Percentiles rank a stretch among this genome's conserved stretches.
Conservation (phyloP, 2,888 invertebrate genomes). For the Enchytraeus crypticus region DNA sequence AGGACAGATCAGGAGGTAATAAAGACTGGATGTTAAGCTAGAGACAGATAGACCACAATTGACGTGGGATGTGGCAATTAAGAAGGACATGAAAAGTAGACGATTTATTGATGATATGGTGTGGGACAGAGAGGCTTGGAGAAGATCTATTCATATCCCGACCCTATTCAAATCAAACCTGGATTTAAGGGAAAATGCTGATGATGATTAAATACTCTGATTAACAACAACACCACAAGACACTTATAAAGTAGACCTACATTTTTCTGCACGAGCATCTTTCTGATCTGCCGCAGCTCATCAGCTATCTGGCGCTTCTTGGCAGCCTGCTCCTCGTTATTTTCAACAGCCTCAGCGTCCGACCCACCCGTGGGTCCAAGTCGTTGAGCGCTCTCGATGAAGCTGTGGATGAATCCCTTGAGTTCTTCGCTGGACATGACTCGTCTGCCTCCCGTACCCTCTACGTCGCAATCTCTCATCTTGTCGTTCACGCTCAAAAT, state of each 20-base stretch:
- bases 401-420: neutral
- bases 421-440: neutral
- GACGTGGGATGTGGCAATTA: too few relatives aligned
- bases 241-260: neutral
- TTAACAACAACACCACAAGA: too few relatives aligned
- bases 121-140: too few relatives aligned
- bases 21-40: too few relatives aligned
- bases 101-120: too few relatives aligned
- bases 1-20: too few relatives aligned
- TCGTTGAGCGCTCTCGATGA: slow-evolving; percentile 9
- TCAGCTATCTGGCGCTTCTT: neutral
- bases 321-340: neutral
- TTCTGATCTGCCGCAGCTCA: slow-evolving; percentile 22
- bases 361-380: slow-evolving; percentile 2
- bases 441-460: neutral
- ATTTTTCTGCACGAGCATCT: neutral
- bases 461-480: neutral
- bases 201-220: too few relatives aligned
- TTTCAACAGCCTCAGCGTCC: slow-evolving; percentile 7
- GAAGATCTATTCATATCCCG: too few relatives aligned
- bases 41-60: too few relatives aligned
- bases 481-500: neutral
- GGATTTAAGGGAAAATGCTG: too few relatives aligned
- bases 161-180: too few relatives aligned
- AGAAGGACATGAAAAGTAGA: too few relatives aligned